Conservation (phyloP, 2,797 vertebrate species). For the Babyrousa celebensis region DNA sequence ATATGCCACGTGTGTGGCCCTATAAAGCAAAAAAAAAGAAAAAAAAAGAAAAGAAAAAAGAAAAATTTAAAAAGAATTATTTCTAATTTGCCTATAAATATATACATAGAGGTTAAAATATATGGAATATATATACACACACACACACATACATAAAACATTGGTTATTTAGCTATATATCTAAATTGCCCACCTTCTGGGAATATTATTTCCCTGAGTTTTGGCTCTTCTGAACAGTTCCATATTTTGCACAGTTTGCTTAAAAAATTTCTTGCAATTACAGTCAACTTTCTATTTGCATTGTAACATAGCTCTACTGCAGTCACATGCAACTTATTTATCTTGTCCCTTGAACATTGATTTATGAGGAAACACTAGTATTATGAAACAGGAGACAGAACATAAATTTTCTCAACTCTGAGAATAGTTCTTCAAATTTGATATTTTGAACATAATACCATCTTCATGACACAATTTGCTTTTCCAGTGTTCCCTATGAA, state of each 20-base stretch:
- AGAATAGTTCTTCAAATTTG: neutral
- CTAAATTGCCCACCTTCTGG: neutral
- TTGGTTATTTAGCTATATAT: neutral
- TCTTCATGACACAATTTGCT: neutral
- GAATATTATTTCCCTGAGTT: neutral
- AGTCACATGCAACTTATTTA: neutral
- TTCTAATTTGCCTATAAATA: neutral
- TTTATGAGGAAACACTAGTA: neutral
- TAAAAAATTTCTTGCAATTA: neutral
- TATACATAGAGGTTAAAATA: neutral
- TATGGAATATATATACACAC: neutral
- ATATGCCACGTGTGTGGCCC: no score
- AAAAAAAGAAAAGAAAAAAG: neutral
- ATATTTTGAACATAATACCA: neutral
- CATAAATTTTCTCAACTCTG: neutral
- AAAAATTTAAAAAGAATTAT: neutral
- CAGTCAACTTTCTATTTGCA: neutral
- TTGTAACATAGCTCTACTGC: neutral
- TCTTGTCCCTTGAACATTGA: neutral
- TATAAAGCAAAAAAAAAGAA: no score
- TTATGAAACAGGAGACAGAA: neutral
- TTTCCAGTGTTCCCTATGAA: neutral
- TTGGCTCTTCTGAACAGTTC: conserved; percentile 4
- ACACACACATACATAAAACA: neutral
- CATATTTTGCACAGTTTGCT: neutral